Base-by-base conservation (phyloP, 2,888 invertebrate species). In the Heteromyza rotundicornis region DNA sequence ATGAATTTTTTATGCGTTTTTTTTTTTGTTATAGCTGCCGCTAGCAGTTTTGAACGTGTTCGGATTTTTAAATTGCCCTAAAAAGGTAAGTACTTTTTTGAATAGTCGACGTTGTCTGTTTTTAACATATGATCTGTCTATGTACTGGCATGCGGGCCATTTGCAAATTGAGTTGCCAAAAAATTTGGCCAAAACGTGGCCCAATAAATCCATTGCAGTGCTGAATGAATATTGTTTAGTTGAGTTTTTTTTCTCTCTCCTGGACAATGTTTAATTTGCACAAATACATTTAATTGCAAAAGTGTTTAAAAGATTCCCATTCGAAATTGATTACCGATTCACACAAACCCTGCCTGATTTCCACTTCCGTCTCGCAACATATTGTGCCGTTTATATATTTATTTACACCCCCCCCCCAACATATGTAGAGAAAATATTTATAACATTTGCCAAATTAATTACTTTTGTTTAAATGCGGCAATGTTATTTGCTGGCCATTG, bases 111-210 rank as follows among this genome's bases (percentile, higher is more conserved):
- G 12, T 40, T 7, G 40, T 3, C 14, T n/a, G 19, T 5, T 47
- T 14, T 47, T 8, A 5, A 47, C 8, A 19, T 47, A 20, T 19
- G 47, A n/a, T 40, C n/a, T 40, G 10, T n/a, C 40, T 19, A n/a
- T 40, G 40, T 14, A 47, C 40, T n/a, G 2, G 10, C 40, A 40
- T 7, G 40, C 14, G 40, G 14, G 14, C 47, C 47, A 47, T 47
- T 47, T 47, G 47, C 7, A 47, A 47, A 47, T 47, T 47, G 47
- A 47, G 20, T 47, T 47, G 47, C 47, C 47, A 17, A 40, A 20
- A 47, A 2, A 3, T n/a, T n/a, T n/a, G n/a, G 40, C n/a, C 5
- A 12, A 32, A 32, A 32, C 32, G 32, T 32, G 32, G 32, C 32
- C 32, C 32, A 32, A 32, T 32, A n/a, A n/a, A n/a, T n/a, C 32